Base-by-base conservation (phyloP, 2,888 invertebrate genomes). In the Mimumesa dahlbomi region DNA sequence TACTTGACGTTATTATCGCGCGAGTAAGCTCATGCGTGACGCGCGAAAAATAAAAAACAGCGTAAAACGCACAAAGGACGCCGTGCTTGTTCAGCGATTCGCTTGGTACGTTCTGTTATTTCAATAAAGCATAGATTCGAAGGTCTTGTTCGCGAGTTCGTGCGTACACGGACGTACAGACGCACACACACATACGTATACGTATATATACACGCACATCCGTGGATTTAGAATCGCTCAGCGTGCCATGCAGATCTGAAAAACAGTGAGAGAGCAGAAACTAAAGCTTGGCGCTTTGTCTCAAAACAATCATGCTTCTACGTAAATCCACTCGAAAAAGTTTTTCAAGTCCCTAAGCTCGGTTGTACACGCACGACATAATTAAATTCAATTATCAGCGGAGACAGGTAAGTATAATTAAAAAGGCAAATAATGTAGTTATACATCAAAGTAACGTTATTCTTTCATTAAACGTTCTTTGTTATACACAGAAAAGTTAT, bases 211-310 rank as follows among this genome's bases (percentile, higher is more conserved):
- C n/a, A 25, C 31, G 18, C 43, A 31, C 45, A 25, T 9, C 19
- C 25, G 14, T 63, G 22, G 19, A 7, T 57, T 19, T n/a, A 7
- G 16, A 66, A 45, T 34, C 61, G 48, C 53, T 53, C 63, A 29
- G 21, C 31, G 6, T 13, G 59, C 53, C 54, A 53, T 40, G 66
- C 52, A 50, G 63, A 73, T 56, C 36, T 34, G 53, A 59, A 79
- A 69, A 79, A 76, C 70, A 79, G 53, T 22, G 56, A 48, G 56
- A 48, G 56, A 61, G 65, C 64, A 63, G 75, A 78, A 76, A 79
- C 68, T 79, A 78, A 76, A 76, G 76, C 62, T 49, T 25, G 11
- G 14, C 49, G 61, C 52, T 75, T 67, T 57, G 42, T 63, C 59
- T 68, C 53, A 49, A 76, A 79, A 73, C 67, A 79, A 70, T 61